A percentile compares a stretch with the other conserved stretches of the same genome.
Conservation (phyloP, 64 coral and sea anemone species). For the Acropora yongei region DNA sequence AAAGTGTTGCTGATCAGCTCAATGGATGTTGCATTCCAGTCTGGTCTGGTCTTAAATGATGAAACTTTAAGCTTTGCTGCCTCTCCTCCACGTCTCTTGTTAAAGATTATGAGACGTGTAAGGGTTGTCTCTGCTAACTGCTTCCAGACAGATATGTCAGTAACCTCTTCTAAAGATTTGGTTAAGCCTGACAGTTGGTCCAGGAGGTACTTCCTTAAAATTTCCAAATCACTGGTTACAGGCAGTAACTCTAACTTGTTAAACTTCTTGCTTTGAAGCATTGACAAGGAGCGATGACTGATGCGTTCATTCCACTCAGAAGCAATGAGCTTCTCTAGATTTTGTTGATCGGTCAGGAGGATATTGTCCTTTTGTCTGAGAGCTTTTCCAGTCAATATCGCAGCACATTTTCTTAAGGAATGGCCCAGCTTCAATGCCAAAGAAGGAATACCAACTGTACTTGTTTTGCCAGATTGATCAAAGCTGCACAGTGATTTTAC, state of each 20-base stretch:
- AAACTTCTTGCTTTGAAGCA: background rate
- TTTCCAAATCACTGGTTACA: constrained; percentile 37
- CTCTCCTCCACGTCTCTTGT: constrained; percentile 67
- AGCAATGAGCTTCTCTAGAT: constrained; percentile 44
- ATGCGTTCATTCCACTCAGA: constrained; percentile 50
- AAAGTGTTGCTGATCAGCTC: constrained; percentile 24
- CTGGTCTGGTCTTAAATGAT: constrained; percentile 14
- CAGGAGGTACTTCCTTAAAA: background rate
- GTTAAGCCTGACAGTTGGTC: background rate
- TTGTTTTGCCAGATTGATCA: background rate
- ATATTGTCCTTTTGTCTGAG: constrained; percentile 27
- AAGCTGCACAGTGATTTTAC: constrained; percentile 32
- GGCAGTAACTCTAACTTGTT: constrained; percentile 46
- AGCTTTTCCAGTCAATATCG: constrained; percentile 31
- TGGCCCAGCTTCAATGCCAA: constrained; percentile 47
- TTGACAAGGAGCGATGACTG: constrained; percentile 6
- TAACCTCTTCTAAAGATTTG: background rate
- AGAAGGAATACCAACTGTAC: constrained; percentile 29
- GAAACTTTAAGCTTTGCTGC: constrained; percentile 29
- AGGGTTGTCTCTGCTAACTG: constrained; percentile 13
- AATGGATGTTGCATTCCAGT: constrained; percentile 19
- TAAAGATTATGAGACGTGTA: constrained; percentile 40
- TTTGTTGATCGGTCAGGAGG: background rate
- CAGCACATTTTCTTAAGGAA: constrained; percentile 49
- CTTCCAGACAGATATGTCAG: background rate